Base-by-base conservation (phyloP, 2,797 vertebrate species). In the Microctenopoma stevenorrisi region DNA sequence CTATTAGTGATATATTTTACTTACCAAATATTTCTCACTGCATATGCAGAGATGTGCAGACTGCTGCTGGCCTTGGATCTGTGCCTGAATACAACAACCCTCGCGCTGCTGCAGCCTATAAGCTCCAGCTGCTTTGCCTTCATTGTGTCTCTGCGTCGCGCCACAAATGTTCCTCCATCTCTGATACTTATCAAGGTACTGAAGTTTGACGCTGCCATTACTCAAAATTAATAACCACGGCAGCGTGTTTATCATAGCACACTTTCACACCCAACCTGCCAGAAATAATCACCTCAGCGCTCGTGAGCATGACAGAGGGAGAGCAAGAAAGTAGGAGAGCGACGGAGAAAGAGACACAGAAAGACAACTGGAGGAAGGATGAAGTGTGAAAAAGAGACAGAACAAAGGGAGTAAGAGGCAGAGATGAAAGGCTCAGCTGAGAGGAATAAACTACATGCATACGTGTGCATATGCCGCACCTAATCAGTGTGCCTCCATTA, bases 201-300 rank as follows among this genome's bases (percentile, higher is more conserved):
- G 91, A 88, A 90, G 85, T 90, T 53, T 95, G 93, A 95, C 90
- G 91, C 57, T 78, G 91, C 85, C 83, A 89, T 89, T 94, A 86
- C 84, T 95, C 90, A 92, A 93, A 94, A 96, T 95, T 94, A 96
- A 93, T 94, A 94, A 94, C 94, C 92, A 91, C 88, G 85, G 88
- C 89, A 76, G 94, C 89, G 92, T 94, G 95, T 95, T 96, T 95
- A 95, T 95, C 93, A 94, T 94, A 90, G 91, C 56, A 26, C 93
- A 87, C 58, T 90, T 93, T 92, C 91, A 92, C 86, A 92, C 83
- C 74, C 92, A 93, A 90, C 93, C 93, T 95, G 95, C 95, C 95
- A 96, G 93, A 94, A 94, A 95, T 95, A 96, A 96, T 96, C 90
- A 94, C 82, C 83, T 78, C 93, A 15, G 69, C 72, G 69, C 85